Evolutionary conservation across 2,797 vertebrate genomes (phyloP).

Genomic region (Vireo griseus): DNA sequence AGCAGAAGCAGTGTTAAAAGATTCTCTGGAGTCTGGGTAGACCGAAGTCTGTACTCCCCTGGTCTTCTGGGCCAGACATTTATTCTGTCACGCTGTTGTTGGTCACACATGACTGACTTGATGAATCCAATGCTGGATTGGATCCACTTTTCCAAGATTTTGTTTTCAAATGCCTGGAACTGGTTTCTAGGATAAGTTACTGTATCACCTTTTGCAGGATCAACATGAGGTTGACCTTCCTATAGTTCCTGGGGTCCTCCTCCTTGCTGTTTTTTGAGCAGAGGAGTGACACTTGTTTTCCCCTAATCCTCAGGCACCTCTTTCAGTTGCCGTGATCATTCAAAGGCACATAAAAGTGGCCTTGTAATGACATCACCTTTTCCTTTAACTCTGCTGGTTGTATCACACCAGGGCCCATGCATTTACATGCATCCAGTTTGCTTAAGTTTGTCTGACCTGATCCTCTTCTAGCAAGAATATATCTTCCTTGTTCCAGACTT

Average conservation of each 20-base stretch:
- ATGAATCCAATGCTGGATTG: not conserved
- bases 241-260: not conserved
- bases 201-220: not conserved
- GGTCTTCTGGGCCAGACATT: not conserved
- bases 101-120: not conserved
- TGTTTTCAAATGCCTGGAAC: not conserved
- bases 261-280: not conserved
- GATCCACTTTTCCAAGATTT: not conserved
- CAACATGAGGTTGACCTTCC: not conserved
- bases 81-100: not conserved
- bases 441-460: not conserved
- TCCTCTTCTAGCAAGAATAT: not conserved
- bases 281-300: not conserved
- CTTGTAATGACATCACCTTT: not conserved
- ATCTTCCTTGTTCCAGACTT: not conserved
- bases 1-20: not conserved
- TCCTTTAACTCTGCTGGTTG: not conserved
- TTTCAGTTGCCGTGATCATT: not conserved
- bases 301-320: not conserved
- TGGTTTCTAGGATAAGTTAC: not conserved
- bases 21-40: not conserved
- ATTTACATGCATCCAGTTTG: not conserved
- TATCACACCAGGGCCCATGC: fast-evolving
- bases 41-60: not conserved
- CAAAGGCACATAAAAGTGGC: not conserved